Conservation (phyloP, 2,113 vertebrate species). For the Poecile atricapillus region DNA sequence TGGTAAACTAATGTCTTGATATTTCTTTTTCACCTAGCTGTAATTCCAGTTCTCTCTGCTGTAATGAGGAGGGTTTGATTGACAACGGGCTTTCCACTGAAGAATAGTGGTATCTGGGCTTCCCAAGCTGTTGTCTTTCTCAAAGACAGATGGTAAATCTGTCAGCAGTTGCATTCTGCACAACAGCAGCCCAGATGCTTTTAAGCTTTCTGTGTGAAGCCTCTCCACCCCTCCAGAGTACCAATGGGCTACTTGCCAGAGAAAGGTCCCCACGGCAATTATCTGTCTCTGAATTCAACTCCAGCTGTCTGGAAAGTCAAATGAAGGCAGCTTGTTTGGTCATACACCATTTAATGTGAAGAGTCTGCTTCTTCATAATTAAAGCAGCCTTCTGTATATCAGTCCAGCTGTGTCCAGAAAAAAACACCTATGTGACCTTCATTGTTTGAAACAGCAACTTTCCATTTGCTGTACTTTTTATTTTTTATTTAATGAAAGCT, state of each 20-base stretch:
- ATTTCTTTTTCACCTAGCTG: not conserved
- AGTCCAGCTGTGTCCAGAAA: not conserved
- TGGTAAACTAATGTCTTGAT: not conserved
- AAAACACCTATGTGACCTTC: not conserved
- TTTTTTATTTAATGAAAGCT: not conserved
- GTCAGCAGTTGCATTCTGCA: constrained; percentile 64
- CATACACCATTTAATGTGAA: constrained; percentile 72
- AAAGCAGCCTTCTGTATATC: constrained; percentile 43
- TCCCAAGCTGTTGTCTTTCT: constrained; percentile 60
- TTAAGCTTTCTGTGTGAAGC: constrained; percentile 65
- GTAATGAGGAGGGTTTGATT: constrained; percentile 42
- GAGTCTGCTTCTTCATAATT: constrained; percentile 74
- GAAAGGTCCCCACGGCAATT: constrained; percentile 68
- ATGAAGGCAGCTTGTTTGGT: constrained; percentile 75
- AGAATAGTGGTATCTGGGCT: constrained; percentile 40
- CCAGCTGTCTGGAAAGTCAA: constrained; percentile 76
- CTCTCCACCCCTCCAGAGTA: constrained; percentile 54
- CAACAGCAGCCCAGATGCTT: constrained; percentile 76
- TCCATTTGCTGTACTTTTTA: not conserved
- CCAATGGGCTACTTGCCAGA: constrained; percentile 61
- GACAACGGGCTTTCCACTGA: constrained; percentile 38
- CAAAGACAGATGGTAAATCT: constrained; percentile 79
- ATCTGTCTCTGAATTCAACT: constrained; percentile 75
- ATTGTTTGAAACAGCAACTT: not conserved
- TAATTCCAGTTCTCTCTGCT: not conserved